A percentile compares a stretch with the other conserved stretches of the same genome.
phyloP scores from a whole-genome alignment of 2,113 vertebrate species.

The Eidolon helvum region DNA sequence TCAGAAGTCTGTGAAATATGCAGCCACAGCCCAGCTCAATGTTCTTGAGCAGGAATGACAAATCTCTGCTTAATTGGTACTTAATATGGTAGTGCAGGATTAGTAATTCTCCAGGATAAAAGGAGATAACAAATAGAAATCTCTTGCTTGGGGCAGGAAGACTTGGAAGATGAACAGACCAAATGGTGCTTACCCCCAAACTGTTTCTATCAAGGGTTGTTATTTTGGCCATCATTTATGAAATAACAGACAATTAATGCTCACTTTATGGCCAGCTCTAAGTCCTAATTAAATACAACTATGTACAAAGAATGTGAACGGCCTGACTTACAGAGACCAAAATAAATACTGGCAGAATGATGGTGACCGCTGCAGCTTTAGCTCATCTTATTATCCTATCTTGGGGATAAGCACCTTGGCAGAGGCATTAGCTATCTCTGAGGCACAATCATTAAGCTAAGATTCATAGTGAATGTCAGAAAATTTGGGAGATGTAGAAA shows the following conservation, averaged over 20 bases:
- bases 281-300: slow-evolving; percentile 84
- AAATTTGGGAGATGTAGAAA: background rate
- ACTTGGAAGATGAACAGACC: slow-evolving; percentile 74
- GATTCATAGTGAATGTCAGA: background rate
- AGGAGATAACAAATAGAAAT: slow-evolving; percentile 77
- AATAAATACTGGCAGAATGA: slow-evolving; percentile 73
- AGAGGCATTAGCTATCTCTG: background rate
- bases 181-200: slow-evolving; percentile 73
- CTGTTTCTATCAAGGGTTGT: slow-evolving; percentile 70
- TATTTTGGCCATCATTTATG: slow-evolving; percentile 81
- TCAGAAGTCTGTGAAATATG: slow-evolving; percentile 79
- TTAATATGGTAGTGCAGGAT: slow-evolving; percentile 78
- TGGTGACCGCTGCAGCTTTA: slow-evolving; percentile 22
- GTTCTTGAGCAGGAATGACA: slow-evolving; percentile 77
- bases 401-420: slow-evolving; percentile 50
- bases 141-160: slow-evolving; percentile 72
- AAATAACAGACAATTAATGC: slow-evolving; percentile 81
- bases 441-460: background rate
- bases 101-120: slow-evolving; percentile 78
- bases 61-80: slow-evolving; percentile 77
- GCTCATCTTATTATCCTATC: slow-evolving; percentile 59
- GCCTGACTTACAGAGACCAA: slow-evolving; percentile 66
- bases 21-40: slow-evolving; percentile 69
- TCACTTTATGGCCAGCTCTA: slow-evolving; percentile 80
- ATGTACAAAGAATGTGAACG: slow-evolving; percentile 82